Evolutionary conservation across 2,113 vertebrate species (phyloP), one percentile per base, ranked within the genome.

Genomic region (Bubo blakistoni): DNA sequence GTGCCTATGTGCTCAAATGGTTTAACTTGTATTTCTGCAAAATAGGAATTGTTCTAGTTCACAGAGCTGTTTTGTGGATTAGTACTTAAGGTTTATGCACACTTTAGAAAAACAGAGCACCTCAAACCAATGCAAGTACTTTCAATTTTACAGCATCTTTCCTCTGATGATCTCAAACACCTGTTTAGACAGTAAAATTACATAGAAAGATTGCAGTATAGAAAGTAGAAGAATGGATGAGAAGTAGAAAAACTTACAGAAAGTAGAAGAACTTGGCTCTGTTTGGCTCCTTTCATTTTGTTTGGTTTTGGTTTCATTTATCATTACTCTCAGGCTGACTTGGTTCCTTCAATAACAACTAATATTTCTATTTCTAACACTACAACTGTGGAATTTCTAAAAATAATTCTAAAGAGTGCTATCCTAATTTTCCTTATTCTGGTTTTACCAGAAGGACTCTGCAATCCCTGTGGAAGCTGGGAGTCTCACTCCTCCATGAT

Each of bases 391-490:
- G 19, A 38, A 54, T 19, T 76, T 86, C 44, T 78, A 29, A 78
- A 88, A 73, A 34, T 12, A 79, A 4, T 34, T 78, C 22, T 65
- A n/a, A 71, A 25, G 63, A 59, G 11, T 54, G 24, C 13, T 69
- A 7, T 66, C 10, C 52, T 78, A 24, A 10, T 92, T 71, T 63
- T 57, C 69, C 96, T 62, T 98, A 85, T 90, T 98, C 19, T 91
- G 96, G 20, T 94, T 98, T 81, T 98, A 98, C 86, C 97, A 98
- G 88, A 98, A 98, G 91, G 97, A 97, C 65, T 97, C 98, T 62
- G 95, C 98, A 10, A 97, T 98, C 79, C 98, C 98, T 87, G 66
- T 98, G 83, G 98, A 98, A 94, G 98, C 98, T 25, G 97, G 97
- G 92, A 98, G 96, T 86, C 97, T 98, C 58, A 95, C 87, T 11